Percentiles rank a stretch among this genome's conserved stretches.
phyloP scores from a whole-genome alignment of 2,888 invertebrate genomes.

The Rhodophaea formosa region DNA sequence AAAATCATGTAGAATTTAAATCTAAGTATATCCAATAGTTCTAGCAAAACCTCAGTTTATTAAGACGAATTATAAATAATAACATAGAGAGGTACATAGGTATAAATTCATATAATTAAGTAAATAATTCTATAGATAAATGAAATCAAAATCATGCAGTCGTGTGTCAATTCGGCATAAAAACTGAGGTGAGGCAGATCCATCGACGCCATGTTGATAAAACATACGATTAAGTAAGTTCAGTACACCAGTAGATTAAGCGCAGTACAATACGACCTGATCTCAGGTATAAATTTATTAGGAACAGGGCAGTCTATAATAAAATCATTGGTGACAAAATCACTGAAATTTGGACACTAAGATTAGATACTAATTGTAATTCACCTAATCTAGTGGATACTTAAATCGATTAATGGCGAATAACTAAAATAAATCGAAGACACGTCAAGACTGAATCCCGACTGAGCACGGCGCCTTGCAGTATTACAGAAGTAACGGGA shows the following conservation, averaged over 20 bases:
- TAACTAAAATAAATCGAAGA: conserved; percentile 65
- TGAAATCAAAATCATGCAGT: conserved; percentile 37
- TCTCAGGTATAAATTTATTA: conserved; percentile 62
- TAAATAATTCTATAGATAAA: conserved; percentile 15
- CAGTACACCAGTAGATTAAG: conserved; percentile 63
- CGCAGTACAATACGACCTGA: conserved; percentile 53
- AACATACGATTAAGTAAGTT: conserved; percentile 32
- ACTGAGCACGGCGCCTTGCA: conserved; percentile 23
- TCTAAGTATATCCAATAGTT: conserved; percentile 52
- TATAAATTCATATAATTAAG: conserved; percentile 28
- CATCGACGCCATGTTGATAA: conserved; percentile 35
- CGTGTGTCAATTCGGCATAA: conserved; percentile 44
- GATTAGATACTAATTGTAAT: conserved; percentile 47
- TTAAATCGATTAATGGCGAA: conserved; percentile 33
- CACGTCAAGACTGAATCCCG: conserved; percentile 54
- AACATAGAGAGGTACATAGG: conserved; percentile 22
- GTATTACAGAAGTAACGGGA: conserved; percentile 26
- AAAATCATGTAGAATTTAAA: conserved; percentile 44
- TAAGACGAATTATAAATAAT: conserved; percentile 39
- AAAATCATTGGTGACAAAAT: conserved; percentile 76
- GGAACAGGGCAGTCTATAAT: conserved; percentile 73
- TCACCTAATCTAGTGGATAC: conserved; percentile 69
- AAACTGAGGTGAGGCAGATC: conserved; percentile 58
- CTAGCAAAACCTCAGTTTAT: conserved; percentile 58
- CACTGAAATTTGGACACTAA: conserved; percentile 73